phyloP scores from a whole-genome alignment of 2,113 vertebrate genomes.

The Cynoglossus semilaevis region DNA sequence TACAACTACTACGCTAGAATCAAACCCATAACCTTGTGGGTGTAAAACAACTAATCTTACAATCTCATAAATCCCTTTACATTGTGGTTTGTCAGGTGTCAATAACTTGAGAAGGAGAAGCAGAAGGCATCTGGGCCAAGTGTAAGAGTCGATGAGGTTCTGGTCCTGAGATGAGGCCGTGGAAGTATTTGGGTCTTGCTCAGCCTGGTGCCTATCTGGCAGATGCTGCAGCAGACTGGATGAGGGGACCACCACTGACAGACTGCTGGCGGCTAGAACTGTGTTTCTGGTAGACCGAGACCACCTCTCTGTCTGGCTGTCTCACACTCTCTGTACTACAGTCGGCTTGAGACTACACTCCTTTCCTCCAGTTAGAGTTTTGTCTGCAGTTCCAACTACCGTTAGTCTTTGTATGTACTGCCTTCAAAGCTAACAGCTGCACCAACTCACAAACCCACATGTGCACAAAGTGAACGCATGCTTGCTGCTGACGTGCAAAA shows the following conservation, averaged over 20 bases:
- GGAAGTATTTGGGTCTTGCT: conserved; percentile 60
- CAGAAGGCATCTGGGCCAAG: conserved; percentile 54
- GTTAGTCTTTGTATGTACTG: conserved; percentile 22
- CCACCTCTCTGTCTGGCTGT: conserved; percentile 60
- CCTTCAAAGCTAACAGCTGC: conserved; percentile 46
- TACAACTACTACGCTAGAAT: no score
- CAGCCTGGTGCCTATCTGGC: conserved; percentile 73
- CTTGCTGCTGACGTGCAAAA: conserved; percentile 44
- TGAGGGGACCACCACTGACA: conserved; percentile 77
- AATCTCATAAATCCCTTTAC: no score
- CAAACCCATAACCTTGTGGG: no score
- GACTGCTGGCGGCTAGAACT: conserved; percentile 66
- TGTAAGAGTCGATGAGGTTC: conserved; percentile 55
- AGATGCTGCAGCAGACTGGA: conserved; percentile 86
- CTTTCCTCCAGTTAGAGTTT: conserved; percentile 25
- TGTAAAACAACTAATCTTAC: no score
- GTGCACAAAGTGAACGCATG: conserved; percentile 33
- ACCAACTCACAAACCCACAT: conserved; percentile 41
- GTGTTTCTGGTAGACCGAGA: conserved; percentile 63
- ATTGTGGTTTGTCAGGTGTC: conserved; percentile 41
- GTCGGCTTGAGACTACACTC: conserved; percentile 25
- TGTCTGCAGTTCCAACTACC: conserved; percentile 43
- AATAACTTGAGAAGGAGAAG: conserved; percentile 36
- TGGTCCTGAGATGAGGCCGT: conserved; percentile 50
- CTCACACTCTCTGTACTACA: conserved; percentile 30